phyloP scores from a whole-genome alignment of 2,797 vertebrate species.

The Sebastes miniatus region DNA sequence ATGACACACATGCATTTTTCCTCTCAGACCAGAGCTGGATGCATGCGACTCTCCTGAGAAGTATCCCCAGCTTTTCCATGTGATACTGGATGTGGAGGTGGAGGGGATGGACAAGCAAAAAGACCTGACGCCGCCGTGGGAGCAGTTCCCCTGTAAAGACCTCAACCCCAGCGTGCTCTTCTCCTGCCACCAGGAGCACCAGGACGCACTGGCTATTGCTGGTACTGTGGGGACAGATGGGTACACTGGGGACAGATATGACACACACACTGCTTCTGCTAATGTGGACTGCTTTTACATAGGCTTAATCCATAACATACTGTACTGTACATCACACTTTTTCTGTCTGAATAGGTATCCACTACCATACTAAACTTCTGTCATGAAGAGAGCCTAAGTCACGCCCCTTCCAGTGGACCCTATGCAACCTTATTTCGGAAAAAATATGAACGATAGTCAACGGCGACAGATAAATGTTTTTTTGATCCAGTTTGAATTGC shows the following conservation, averaged over 20 bases:
- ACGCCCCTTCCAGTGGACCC: too few relatives aligned
- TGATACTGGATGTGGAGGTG: slow-evolving; percentile 92
- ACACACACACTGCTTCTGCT: not conserved
- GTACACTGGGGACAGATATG: not conserved
- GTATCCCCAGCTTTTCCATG: slow-evolving; percentile 97
- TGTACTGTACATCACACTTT: not conserved
- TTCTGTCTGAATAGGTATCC: not conserved
- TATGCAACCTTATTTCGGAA: too few relatives aligned
- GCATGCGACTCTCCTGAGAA: slow-evolving; percentile 97
- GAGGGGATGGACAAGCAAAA: slow-evolving; percentile 91
- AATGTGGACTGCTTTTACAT: not conserved
- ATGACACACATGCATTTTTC: not conserved
- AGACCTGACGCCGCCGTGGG: slow-evolving; percentile 97
- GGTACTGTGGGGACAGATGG: slow-evolving; percentile 75
- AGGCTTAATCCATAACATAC: not conserved
- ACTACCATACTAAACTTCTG: too few relatives aligned
- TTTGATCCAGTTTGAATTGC: too few relatives aligned
- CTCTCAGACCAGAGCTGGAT: slow-evolving; percentile 91
- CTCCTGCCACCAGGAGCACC: slow-evolving; percentile 95
- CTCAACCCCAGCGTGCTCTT: slow-evolving; percentile 93
- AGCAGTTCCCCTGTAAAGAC: slow-evolving; percentile 96
- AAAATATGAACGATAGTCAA: too few relatives aligned
- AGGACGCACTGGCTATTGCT: slow-evolving; percentile 90
- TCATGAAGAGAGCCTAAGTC: too few relatives aligned
- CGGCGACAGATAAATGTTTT: too few relatives aligned